phyloP scores from a whole-genome alignment of 2,888 invertebrate species.

The Zele albiditarsus region DNA sequence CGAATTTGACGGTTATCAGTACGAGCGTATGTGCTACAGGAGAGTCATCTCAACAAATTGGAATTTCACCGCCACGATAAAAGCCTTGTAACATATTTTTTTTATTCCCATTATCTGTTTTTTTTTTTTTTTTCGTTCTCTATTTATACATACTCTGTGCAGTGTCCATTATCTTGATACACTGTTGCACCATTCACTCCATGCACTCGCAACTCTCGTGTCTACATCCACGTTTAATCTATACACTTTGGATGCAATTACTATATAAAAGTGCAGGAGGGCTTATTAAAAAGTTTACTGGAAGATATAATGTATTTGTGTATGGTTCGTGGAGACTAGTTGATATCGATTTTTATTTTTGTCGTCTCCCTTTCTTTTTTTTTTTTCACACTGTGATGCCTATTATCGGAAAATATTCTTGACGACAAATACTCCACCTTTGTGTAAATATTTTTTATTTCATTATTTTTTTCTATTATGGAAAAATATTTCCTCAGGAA shows the following conservation, averaged over 20 bases:
- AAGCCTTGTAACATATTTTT: conserved; percentile 2
- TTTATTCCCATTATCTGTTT: not conserved
- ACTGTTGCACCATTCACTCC: conserved; percentile 13
- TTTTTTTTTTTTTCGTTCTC: conserved; percentile 1
- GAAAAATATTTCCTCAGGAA: not conserved
- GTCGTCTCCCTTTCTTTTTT: not conserved
- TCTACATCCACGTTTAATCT: not conserved
- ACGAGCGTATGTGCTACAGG: not conserved
- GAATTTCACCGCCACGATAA: conserved; percentile 20
- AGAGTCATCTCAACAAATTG: conserved; percentile 29
- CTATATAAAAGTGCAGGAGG: conserved; percentile 8
- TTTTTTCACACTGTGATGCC: not conserved
- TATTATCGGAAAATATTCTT: not conserved
- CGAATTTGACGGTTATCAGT: conserved; percentile 8
- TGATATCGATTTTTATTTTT: conserved; percentile 16
- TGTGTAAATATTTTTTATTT: not conserved
- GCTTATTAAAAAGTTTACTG: conserved; percentile 41
- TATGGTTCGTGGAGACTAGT: not conserved
- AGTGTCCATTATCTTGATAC: conserved; percentile 24
- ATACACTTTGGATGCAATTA: conserved; percentile 13
- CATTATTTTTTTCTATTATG: not conserved
- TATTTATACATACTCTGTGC: not conserved
- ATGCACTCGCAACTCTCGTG: conserved; percentile 15
- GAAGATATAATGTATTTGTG: not conserved
- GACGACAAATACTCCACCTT: not conserved